Evolutionary conservation across 2,888 invertebrate species (phyloP).

Genomic region (Neria commutata): DNA sequence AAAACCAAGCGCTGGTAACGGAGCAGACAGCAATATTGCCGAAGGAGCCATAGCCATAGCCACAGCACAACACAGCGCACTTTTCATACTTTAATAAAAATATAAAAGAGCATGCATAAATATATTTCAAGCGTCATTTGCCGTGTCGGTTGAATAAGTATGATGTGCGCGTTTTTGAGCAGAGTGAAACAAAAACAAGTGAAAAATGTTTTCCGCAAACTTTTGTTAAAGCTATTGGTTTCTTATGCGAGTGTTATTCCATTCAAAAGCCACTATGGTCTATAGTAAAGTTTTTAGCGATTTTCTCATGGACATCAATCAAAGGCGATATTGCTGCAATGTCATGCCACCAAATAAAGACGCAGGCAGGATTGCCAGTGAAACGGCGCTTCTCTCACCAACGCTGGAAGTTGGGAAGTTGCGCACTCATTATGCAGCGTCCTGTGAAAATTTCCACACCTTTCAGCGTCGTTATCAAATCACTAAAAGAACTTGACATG

Average conservation of each 20-base stretch:
- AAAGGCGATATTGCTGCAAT: background rate
- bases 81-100: background rate
- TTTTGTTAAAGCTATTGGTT: no score
- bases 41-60: background rate
- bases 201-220: no score
- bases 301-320: background rate
- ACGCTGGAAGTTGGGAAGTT: no score
- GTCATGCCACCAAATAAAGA: background rate
- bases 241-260: no score
- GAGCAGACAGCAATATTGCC: background rate
- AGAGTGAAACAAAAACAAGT: no score
- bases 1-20: background rate
- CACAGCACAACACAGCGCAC: no score
- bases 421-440: background rate
- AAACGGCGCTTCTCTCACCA: no score
- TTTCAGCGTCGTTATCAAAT: constrained; percentile 1
- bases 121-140: background rate
- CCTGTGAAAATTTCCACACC: background rate
- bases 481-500: background rate
- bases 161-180: no score
- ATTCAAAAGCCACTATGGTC: no score
- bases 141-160: no score
- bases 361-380: background rate
- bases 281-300: no score
- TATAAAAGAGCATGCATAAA: background rate